Base-by-base conservation (phyloP, 2,797 vertebrate species). In the Eulemur rubriventer region DNA sequence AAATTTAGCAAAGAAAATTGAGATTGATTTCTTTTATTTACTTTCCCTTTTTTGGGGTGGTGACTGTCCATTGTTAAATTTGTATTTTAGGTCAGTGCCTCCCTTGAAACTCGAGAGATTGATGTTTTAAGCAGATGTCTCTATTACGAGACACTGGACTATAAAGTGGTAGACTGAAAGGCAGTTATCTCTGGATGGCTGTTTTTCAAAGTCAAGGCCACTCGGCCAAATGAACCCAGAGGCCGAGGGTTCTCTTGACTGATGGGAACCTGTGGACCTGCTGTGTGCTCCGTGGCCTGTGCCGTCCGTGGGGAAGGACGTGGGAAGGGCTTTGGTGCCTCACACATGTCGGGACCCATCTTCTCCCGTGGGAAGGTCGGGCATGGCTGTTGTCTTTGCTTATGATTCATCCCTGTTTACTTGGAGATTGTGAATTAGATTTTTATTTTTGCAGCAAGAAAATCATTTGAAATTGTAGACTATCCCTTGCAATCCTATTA, bases 221-320 rank as follows among this genome's bases (percentile, higher is more conserved):
- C 38, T 41, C 8, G 11, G 30, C 30, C 30, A 2, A 0, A 6
- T 8, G 41, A 2, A 14, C 12, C 24, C 24, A 48, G 69, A 55
- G 46, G 38, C n/a, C 0, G 7, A 2, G 2, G 55, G 12, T 28
- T 70, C 81, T 69, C 65, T 22, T 0, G 6, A 9, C 3, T 8
- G 13, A 3, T 35, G 41, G 10, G 16, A 4, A 7, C 18, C 38
- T 28, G 43, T 6, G n/a, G 43, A 4, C 61, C n/a, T 11, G 65
- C 69, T 26, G 22, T 20, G 12, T 61, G 24, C 16, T 46, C 33
- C 30, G 7, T 10, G 13, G 2, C 17, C 41, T 2, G 18, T 0
- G 2, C 33, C n/a, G 0, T 0, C 38, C 28, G 0, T 0, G 3
- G 57, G 28, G 70, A 30, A 7, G 22, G 55, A 5, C 0, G 0